Conservation (phyloP, 2,888 invertebrate species). For the Lissonota sp. region DNA sequence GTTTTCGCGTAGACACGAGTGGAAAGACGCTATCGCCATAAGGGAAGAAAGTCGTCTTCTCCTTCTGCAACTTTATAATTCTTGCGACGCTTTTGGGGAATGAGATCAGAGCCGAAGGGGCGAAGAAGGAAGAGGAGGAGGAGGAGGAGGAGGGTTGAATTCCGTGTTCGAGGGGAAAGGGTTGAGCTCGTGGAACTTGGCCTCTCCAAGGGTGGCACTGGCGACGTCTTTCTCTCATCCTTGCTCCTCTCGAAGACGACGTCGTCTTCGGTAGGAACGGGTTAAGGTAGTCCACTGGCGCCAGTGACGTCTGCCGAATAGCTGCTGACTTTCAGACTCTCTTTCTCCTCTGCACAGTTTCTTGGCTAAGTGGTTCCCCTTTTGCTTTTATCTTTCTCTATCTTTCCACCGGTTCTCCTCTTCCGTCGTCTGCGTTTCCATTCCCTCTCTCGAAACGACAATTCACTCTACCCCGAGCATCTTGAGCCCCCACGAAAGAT, state of each 20-base stretch:
- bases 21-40: constrained; percentile 31
- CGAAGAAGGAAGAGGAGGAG: constrained; percentile 58
- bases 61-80: constrained; percentile 82
- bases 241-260: constrained; percentile 63
- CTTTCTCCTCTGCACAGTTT: constrained; percentile 64
- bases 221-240: constrained; percentile 49
- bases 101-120: constrained; percentile 76
- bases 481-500: constrained; percentile 34
- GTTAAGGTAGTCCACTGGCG: constrained; percentile 82
- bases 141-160: constrained; percentile 56
- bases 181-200: constrained; percentile 69
- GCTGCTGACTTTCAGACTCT: constrained; percentile 80
- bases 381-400: constrained; percentile 32
- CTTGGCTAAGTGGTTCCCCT: constrained; percentile 67
- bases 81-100: constrained; percentile 83
- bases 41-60: constrained; percentile 68
- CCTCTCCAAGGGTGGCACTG: constrained; percentile 59
- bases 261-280: constrained; percentile 59
- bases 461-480: constrained; percentile 36
- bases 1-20: constrained; percentile 20
- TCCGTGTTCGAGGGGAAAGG: constrained; percentile 58
- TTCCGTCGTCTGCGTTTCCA: not conserved
- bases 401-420: constrained; percentile 4
- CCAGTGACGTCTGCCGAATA: constrained; percentile 82
- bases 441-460: constrained; percentile 30